Conservation (phyloP, 2,113 vertebrate species). For the Podilymbus podiceps region DNA sequence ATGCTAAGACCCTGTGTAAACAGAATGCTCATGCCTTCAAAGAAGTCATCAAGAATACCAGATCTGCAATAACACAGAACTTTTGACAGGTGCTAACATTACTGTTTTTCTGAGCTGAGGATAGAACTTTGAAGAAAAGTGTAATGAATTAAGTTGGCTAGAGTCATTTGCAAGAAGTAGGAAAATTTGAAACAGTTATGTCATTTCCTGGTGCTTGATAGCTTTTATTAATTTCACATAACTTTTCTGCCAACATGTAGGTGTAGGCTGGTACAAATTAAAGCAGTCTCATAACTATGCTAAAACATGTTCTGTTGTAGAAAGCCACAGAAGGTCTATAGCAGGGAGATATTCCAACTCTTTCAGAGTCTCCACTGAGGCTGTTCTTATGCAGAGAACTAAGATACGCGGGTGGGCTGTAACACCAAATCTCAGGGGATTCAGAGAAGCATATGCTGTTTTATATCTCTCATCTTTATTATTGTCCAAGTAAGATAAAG, state of each 20-base stretch:
- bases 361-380: neutral
- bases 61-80: neutral
- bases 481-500: neutral
- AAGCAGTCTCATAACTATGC: neutral
- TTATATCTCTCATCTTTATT: neutral
- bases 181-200: neutral
- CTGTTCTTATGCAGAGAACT: neutral
- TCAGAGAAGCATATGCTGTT: neutral
- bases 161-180: neutral
- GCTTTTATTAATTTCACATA: neutral
- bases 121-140: neutral
- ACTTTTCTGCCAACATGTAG: neutral
- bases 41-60: neutral
- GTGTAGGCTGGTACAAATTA: neutral
- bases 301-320: neutral
- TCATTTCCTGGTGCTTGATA: neutral
- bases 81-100: neutral
- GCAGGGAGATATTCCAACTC: neutral
- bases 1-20: neutral
- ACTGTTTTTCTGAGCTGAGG: neutral
- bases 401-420: neutral
- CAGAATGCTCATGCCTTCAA: neutral
- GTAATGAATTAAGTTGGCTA: neutral
- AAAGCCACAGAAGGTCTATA: neutral
- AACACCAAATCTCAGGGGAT: neutral